A percentile compares a stretch with the other conserved stretches of the same genome.
phyloP scores from a whole-genome alignment of 2,797 vertebrate genomes.

The Lerista edwardsae region DNA sequence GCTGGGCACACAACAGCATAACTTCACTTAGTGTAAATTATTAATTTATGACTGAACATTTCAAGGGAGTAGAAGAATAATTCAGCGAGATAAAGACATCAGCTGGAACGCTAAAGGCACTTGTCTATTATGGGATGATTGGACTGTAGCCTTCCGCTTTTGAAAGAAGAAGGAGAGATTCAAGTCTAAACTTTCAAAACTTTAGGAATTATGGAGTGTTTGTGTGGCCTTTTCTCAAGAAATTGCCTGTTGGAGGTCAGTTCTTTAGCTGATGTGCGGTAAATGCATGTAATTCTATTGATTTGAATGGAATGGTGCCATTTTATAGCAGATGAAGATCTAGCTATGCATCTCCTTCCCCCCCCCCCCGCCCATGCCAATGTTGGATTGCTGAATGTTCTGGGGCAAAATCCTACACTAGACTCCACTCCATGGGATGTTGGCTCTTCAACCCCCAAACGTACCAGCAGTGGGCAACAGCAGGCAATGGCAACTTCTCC shows the following conservation, averaged over 20 bases:
- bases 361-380: neutral
- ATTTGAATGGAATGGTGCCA: neutral
- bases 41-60: slow-evolving; percentile 65
- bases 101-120: slow-evolving; percentile 52
- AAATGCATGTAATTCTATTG: neutral
- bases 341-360: neutral
- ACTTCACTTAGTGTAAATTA: slow-evolving; percentile 62
- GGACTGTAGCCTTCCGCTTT: slow-evolving; percentile 38
- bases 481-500: no score
- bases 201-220: neutral
- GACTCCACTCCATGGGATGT: no score
- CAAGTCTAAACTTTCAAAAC: slow-evolving; percentile 14
- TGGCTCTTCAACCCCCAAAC: no score
- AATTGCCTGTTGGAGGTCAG: neutral
- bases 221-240: neutral
- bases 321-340: neutral
- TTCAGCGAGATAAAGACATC: slow-evolving; percentile 56
- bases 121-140: slow-evolving; percentile 52
- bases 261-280: neutral
- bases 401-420: no score
- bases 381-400: no score
- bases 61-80: slow-evolving; percentile 58
- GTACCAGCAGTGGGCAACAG: no score
- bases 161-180: neutral
- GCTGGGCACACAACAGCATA: slow-evolving; percentile 23